Conservation (phyloP, 2,113 vertebrate genomes). For the Pangasianodon hypophthalmus region DNA sequence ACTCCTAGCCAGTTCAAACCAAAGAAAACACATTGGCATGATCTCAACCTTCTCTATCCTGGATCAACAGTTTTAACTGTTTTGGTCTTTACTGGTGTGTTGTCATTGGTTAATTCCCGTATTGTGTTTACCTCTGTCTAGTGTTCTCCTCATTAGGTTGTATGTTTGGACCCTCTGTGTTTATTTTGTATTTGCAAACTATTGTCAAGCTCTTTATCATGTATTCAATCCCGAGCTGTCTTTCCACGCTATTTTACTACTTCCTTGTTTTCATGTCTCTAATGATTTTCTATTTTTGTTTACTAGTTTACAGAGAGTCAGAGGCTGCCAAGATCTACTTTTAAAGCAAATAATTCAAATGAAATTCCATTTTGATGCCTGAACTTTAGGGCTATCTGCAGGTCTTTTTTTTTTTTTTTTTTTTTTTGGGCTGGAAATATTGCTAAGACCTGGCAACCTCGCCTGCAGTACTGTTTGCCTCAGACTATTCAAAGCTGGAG, state of each 20-base stretch:
- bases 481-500: neutral
- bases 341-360: neutral
- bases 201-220: neutral
- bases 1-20: neutral
- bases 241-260: neutral
- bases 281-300: too few species aligned
- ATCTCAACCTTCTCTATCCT: neutral
- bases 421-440: neutral
- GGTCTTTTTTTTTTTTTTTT: neutral
- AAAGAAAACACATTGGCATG: neutral
- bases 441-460: neutral
- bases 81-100: neutral
- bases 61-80: neutral
- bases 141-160: neutral
- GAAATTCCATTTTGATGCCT: neutral
- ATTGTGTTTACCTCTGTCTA: neutral
- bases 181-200: neutral
- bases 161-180: too few species aligned
- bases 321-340: neutral
- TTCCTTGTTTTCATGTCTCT: neutral
- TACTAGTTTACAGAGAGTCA: too few species aligned
- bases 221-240: neutral
- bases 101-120: neutral
- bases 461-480: neutral
- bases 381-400: neutral